A percentile compares a stretch with the other conserved stretches of the same genome.
Conservation (phyloP, 35 echinoderm and acorn worm genomes). For the Ophiothrix spiculata region DNA sequence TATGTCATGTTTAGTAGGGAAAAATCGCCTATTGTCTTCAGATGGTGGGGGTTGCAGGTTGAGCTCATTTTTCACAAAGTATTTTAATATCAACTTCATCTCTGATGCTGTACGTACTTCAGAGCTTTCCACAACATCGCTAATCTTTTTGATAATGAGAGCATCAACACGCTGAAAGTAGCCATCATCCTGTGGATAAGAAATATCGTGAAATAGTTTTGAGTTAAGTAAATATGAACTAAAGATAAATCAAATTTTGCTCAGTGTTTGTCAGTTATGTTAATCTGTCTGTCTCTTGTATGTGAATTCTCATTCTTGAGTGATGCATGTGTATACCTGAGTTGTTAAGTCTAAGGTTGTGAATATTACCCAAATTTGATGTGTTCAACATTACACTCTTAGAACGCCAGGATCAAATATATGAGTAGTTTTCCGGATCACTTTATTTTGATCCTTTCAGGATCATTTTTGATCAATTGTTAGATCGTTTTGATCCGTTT, state of each 20-base stretch:
- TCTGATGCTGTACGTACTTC: background rate
- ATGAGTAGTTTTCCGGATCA: too few relatives aligned
- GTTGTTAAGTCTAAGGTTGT: background rate
- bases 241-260: too few relatives aligned
- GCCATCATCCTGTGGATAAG: background rate
- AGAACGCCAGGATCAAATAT: too few relatives aligned
- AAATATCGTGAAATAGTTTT: too few relatives aligned
- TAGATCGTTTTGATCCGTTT: too few relatives aligned
- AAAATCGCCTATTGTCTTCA: background rate
- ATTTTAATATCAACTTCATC: background rate
- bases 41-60: background rate
- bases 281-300: background rate
- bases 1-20: background rate
- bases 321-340: background rate
- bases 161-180: background rate
- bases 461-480: too few relatives aligned
- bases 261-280: background rate
- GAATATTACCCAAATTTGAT: too few relatives aligned
- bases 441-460: too few relatives aligned
- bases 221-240: too few relatives aligned
- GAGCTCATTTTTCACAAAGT: slow-evolving; percentile 1
- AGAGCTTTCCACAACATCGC: background rate
- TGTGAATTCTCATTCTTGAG: background rate
- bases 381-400: too few relatives aligned
- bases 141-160: background rate